Evolutionary conservation across 2,797 vertebrate species (phyloP).

Genomic region (Tangara arthus): DNA sequence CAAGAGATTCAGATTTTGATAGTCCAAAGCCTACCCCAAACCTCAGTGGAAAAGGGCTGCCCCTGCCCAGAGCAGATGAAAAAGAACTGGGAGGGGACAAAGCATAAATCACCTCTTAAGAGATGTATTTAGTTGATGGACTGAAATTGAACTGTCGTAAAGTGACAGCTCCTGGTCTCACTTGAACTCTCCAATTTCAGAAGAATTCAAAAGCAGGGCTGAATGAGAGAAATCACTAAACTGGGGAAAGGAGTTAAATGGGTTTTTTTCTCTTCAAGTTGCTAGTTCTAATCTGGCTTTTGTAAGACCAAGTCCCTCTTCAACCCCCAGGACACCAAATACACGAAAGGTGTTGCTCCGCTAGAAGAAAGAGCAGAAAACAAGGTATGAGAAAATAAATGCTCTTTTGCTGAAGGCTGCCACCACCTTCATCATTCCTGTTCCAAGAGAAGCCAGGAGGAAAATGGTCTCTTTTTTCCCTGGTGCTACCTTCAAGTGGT

Average conservation of each 20-base stretch:
- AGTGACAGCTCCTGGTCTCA: not conserved
- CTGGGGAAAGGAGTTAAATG: not conserved
- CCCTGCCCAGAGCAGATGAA: not conserved
- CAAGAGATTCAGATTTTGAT: not conserved
- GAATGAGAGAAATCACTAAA: not conserved
- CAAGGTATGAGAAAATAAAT: not conserved
- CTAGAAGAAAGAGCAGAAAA: not conserved
- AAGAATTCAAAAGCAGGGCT: not conserved
- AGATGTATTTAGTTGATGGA: not conserved
- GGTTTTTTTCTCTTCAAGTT: not conserved
- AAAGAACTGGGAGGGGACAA: not conserved
- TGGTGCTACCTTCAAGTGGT: not conserved
- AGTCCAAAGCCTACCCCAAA: not conserved
- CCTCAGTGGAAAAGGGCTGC: not conserved
- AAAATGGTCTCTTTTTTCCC: not conserved
- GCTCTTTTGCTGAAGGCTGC: not conserved
- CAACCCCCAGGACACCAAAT: not conserved
- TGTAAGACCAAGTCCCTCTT: not conserved
- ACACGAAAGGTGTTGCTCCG: not conserved
- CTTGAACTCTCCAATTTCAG: not conserved
- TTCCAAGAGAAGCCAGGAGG: not conserved
- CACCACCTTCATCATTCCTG: not conserved
- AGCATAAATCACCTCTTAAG: not conserved
- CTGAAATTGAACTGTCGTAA: not conserved
- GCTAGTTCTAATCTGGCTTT: not conserved